phyloP scores from a whole-genome alignment of 2,113 vertebrate genomes.

The Neotragus moschatus region DNA sequence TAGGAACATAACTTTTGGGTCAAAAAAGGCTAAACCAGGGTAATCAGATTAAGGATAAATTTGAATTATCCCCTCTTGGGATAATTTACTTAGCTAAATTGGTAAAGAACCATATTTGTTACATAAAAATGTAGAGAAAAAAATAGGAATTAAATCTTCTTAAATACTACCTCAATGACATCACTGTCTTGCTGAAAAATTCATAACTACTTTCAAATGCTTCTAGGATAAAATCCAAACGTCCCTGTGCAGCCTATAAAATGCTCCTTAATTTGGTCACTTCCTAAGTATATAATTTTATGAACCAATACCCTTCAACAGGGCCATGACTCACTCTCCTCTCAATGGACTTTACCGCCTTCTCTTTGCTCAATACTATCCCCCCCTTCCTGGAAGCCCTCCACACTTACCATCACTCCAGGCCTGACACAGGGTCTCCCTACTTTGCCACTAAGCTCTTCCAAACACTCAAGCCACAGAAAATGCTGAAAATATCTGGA shows the following conservation, averaged over 20 bases:
- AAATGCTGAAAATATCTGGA: neutral
- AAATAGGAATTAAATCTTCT: neutral
- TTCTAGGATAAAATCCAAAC: conserved; percentile 20
- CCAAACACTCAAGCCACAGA: neutral
- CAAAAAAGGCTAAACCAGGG: neutral
- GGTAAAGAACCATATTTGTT: neutral
- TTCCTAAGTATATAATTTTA: neutral
- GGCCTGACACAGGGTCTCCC: neutral
- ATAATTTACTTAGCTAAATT: conserved; percentile 23
- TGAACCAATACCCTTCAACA: neutral
- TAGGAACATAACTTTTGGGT: neutral
- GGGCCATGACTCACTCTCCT: neutral
- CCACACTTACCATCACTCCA: neutral
- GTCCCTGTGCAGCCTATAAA: neutral
- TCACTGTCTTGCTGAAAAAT: conserved; percentile 7
- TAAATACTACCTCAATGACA: conserved; percentile 7
- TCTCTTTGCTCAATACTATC: neutral
- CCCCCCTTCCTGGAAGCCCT: neutral
- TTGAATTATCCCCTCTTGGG: neutral
- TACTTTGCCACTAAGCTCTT: neutral
- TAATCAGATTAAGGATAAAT: neutral
- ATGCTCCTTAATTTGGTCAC: conserved; percentile 18
- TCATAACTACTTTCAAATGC: neutral
- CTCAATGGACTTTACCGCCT: neutral
- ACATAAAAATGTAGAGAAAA: neutral